Evolutionary conservation across 2,113 vertebrate species (phyloP).

Genomic region (Notiomystis cincta): DNA sequence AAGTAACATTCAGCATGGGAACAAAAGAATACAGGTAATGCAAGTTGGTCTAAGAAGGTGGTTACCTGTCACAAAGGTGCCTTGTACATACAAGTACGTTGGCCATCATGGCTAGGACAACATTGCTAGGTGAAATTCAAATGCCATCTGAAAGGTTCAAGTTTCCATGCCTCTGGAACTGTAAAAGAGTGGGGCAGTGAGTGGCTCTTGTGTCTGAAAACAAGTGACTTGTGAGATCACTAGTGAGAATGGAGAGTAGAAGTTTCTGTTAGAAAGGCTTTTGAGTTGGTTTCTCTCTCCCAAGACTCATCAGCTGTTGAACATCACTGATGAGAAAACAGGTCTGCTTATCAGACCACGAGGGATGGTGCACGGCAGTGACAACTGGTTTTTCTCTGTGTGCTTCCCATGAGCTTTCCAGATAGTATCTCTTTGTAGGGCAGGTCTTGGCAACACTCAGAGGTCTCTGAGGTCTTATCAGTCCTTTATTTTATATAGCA

Average conservation of each 20-base stretch:
- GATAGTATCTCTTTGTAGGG: neutral
- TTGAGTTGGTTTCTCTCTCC: neutral
- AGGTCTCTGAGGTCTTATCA: neutral
- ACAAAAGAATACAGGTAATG: neutral
- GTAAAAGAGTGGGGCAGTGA: neutral
- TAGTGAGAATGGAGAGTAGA: neutral
- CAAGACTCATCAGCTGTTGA: neutral
- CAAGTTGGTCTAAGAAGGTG: neutral
- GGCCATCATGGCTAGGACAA: neutral
- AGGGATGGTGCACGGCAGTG: fast-evolving
- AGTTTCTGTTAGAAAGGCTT: neutral
- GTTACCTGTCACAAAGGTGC: neutral
- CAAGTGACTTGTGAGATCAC: neutral
- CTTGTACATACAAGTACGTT: neutral
- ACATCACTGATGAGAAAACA: neutral
- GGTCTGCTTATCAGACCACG: neutral
- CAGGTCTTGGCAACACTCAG: neutral
- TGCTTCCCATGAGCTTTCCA: neutral
- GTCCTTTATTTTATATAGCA: neutral
- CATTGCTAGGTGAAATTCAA: neutral
- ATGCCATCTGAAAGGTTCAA: neutral
- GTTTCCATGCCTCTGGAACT: neutral
- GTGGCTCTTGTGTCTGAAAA: neutral
- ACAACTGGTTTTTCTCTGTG: neutral
- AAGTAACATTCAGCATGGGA: neutral